Percentiles rank a stretch among this genome's conserved stretches.
Evolutionary conservation across 1,140 invertebrate genomes (phyloP).

Genomic region (Aradophagus sp.): DNA sequence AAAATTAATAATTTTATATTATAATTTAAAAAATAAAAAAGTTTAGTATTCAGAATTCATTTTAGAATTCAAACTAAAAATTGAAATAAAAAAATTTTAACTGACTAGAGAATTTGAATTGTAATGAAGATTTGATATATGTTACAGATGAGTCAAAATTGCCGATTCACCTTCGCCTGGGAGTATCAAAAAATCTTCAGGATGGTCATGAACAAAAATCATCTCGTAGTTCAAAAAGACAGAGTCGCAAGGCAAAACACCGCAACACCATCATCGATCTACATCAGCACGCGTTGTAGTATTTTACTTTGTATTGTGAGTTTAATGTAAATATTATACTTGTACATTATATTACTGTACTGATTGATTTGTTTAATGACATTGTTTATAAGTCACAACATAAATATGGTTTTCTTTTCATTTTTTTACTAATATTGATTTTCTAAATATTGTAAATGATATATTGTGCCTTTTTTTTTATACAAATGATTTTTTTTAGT

Average conservation of each 20-base stretch:
- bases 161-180: constrained; percentile 41
- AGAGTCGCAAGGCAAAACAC: constrained; percentile 35
- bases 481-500: constrained; percentile 5
- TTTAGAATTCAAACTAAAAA: no score
- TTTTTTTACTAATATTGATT: no score
- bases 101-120: no score
- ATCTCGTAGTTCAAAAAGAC: constrained; percentile 22
- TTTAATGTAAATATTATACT: constrained; percentile 29
- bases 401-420: no score
- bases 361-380: constrained; percentile 20
- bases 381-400: constrained; percentile 1
- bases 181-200: constrained; percentile 28
- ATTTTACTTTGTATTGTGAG: constrained; percentile 28
- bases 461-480: constrained; percentile 20
- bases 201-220: constrained; percentile 21
- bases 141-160: constrained; percentile 38
- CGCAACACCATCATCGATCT: constrained; percentile 21
- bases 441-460: background rate
- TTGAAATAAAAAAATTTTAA: no score
- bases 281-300: constrained; percentile 31
- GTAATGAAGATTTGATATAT: background rate
- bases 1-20: no score
- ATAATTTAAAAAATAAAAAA: no score
- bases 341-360: constrained; percentile 13
- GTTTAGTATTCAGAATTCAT: no score